Conservation (phyloP, 2,888 invertebrate genomes). For the Pilophorus perplexus region DNA sequence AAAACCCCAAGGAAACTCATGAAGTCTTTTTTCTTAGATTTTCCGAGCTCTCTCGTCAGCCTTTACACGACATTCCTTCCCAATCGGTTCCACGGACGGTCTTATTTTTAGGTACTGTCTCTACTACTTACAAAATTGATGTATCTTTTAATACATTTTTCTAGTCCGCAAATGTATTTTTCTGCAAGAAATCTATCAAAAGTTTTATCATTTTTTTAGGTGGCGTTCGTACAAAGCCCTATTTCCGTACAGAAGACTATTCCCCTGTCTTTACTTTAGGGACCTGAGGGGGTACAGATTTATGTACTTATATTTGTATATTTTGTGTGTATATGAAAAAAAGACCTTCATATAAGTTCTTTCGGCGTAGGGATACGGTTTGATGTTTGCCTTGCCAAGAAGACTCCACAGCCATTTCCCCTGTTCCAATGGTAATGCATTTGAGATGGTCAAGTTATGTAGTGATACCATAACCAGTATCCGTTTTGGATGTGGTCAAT, state of each 20-base stretch:
- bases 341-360: slow-evolving; percentile 44
- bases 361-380: slow-evolving; percentile 45
- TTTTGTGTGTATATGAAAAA: slow-evolving; percentile 12
- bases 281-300: not conserved
- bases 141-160: too few species aligned
- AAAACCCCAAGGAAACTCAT: slow-evolving; percentile 25
- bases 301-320: slow-evolving; percentile 3
- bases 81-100: slow-evolving; percentile 32
- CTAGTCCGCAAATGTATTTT: too few species aligned
- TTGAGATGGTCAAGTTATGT: slow-evolving; percentile 16
- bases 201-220: slow-evolving; percentile 39
- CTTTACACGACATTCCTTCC: slow-evolving; percentile 16
- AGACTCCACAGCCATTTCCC: slow-evolving; percentile 42
- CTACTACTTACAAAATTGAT: too few species aligned
- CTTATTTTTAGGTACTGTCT: slow-evolving; percentile 27
- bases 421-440: slow-evolving; percentile 32
- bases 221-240: slow-evolving; percentile 35
- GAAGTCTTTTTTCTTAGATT: slow-evolving; percentile 30
- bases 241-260: slow-evolving; percentile 29
- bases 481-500: not conserved
- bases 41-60: slow-evolving; percentile 32
- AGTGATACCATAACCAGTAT: not conserved
- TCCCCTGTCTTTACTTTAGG: slow-evolving; percentile 12
- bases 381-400: slow-evolving; percentile 46
- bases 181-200: slow-evolving; percentile 33